Evolutionary conservation across 1,140 invertebrate genomes (phyloP).

Genomic region (Eueides isabella): DNA sequence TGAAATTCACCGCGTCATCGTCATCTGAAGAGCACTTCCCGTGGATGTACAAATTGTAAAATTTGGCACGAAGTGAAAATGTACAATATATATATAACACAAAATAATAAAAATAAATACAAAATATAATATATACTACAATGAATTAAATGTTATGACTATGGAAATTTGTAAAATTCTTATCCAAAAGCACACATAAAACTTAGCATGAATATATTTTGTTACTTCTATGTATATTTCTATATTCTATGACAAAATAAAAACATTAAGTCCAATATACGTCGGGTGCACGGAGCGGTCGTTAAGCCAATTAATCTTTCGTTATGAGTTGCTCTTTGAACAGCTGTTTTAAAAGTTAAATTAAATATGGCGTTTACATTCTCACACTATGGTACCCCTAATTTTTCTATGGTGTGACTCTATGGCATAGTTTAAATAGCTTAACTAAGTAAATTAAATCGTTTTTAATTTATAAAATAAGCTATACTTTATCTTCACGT

Average conservation of each 20-base stretch:
- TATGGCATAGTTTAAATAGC: not conserved
- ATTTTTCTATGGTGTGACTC: not conserved
- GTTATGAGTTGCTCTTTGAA: slow-evolving; percentile 41
- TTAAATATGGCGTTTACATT: slow-evolving; percentile 22
- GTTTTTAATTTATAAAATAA: not conserved
- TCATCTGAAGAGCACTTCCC: too few relatives aligned
- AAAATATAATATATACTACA: too few relatives aligned
- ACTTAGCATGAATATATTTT: not conserved
- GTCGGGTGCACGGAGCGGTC: slow-evolving; percentile 51
- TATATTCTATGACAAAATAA: slow-evolving; percentile 45
- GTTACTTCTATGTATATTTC: not conserved
- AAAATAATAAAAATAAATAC: too few relatives aligned
- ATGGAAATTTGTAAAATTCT: too few relatives aligned
- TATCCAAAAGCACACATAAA: too few relatives aligned
- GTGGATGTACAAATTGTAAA: too few relatives aligned
- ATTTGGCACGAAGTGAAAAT: too few relatives aligned
- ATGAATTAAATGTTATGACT: too few relatives aligned
- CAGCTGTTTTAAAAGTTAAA: slow-evolving; percentile 48
- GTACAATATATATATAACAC: too few relatives aligned
- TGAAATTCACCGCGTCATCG: too few relatives aligned
- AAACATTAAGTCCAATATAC: slow-evolving; percentile 45
- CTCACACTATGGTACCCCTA: slow-evolving; percentile 22
- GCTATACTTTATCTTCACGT: too few relatives aligned
- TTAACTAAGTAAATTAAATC: not conserved
- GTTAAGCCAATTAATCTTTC: slow-evolving; percentile 66